These are phyloP conservation scores for Gulo gulo DNA, from an alignment of 2,113 vertebrate species.

Conservation along the genomic window DNA sequence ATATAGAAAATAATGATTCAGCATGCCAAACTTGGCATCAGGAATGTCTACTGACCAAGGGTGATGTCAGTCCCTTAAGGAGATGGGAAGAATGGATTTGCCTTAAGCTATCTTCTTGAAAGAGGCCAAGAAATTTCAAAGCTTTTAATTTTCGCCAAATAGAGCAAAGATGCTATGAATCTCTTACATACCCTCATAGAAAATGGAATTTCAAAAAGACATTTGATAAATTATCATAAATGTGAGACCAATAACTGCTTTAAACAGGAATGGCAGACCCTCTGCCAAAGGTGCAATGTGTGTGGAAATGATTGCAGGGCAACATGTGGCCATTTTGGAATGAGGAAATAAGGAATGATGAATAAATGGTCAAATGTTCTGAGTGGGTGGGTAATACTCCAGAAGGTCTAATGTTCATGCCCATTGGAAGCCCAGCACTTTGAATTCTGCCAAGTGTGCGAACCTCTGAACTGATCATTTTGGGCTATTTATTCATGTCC, in stretches of 20 bases:
- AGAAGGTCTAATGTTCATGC: constrained; percentile 42
- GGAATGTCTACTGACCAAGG: constrained; percentile 11
- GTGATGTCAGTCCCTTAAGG: constrained; percentile 55
- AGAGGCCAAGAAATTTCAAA: constrained; percentile 68
- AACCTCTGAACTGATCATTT: constrained; percentile 17
- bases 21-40: constrained; percentile 61
- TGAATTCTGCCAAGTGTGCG: constrained; percentile 35
- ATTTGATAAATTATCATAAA: constrained; percentile 70
- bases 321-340: constrained; percentile 58
- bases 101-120: constrained; percentile 67
- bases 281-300: constrained; percentile 72
- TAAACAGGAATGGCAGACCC: constrained; percentile 38
- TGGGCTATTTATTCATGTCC: constrained; percentile 24
- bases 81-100: constrained; percentile 64
- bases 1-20: constrained; percentile 61
- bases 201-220: constrained; percentile 61
- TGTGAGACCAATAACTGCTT: constrained; percentile 41
- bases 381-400: constrained; percentile 30
- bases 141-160: constrained; percentile 63
- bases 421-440: constrained; percentile 20
- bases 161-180: constrained; percentile 54
- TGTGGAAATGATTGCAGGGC: constrained; percentile 45
- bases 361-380: constrained; percentile 60
- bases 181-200: constrained; percentile 38
- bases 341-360: constrained; percentile 54